Percentiles rank a stretch among this genome's conserved stretches.
phyloP scores from a whole-genome alignment of 2,113 vertebrate species.

The Ornithorhynchus anatinus region DNA sequence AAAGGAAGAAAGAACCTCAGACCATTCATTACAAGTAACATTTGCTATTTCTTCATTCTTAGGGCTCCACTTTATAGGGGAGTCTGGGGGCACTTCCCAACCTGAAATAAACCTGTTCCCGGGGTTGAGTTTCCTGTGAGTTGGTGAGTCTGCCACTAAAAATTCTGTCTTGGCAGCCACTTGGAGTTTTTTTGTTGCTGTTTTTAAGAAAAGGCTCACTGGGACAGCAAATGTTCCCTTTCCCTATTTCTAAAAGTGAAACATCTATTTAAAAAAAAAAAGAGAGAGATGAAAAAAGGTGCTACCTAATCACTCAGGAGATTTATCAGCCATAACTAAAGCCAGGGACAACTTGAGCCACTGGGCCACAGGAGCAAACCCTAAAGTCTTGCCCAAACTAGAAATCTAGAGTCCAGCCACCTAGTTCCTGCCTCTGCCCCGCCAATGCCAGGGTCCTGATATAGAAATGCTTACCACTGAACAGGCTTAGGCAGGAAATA shows the following conservation, averaged over 20 bases:
- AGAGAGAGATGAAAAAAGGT: neutral
- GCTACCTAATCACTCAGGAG: neutral
- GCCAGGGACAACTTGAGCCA: neutral
- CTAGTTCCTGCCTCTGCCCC: neutral
- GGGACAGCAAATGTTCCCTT: neutral
- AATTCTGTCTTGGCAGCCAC: neutral
- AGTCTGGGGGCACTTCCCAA: no score
- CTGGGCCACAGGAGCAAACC: neutral
- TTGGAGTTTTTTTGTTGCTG: neutral
- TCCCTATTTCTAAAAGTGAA: neutral
- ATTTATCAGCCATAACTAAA: neutral
- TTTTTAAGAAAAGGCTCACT: neutral
- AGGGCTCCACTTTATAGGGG: neutral
- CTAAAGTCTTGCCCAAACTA: neutral
- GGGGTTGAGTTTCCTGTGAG: neutral
- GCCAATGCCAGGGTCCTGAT: neutral
- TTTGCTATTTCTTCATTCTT: neutral
- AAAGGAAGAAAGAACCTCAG: no score
- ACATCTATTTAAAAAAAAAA: neutral
- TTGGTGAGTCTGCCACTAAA: neutral
- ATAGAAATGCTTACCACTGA: neutral
- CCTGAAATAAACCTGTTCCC: neutral
- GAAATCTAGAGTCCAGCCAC: neutral
- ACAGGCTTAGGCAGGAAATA: no score
- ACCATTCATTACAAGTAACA: no score